Conservation (phyloP, 35 echinoderm and acorn worm species). For the Heliocidaris erythrogramma region DNA sequence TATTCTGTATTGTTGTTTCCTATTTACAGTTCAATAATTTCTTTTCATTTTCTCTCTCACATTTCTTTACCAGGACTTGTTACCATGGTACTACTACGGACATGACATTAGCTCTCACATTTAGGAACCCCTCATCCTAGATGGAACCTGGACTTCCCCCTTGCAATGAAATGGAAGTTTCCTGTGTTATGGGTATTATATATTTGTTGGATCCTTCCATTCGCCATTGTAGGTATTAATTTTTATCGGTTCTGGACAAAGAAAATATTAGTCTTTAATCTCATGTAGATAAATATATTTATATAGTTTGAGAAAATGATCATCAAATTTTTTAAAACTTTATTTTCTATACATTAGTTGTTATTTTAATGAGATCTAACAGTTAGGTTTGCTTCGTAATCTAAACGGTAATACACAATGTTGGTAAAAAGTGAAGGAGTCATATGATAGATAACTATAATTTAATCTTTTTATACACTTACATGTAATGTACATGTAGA, state of each 20-base stretch:
- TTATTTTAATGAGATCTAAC: too few species aligned
- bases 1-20: not conserved
- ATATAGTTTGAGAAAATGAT: not conserved
- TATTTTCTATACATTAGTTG: too few species aligned
- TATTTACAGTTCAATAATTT: not conserved
- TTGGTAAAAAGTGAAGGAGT: too few species aligned
- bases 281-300: not conserved
- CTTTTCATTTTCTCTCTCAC: not conserved
- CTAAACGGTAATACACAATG: too few species aligned
- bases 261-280: not conserved
- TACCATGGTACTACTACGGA: conserved; percentile 89
- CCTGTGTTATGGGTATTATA: not conserved
- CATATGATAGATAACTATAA: too few species aligned
- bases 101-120: conserved; percentile 63
- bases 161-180: not conserved
- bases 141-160: not conserved
- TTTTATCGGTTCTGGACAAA: not conserved
- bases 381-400: too few species aligned
- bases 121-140: not conserved
- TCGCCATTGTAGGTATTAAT: not conserved
- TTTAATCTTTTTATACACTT: too few species aligned
- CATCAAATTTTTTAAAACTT: too few species aligned
- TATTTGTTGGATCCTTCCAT: not conserved
- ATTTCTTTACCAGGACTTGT: conserved; percentile 73
- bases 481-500: too few species aligned